These are phyloP conservation scores for Campoletis raptor DNA, from an alignment of 2,888 invertebrate species.

Conservation along the genomic window DNA sequence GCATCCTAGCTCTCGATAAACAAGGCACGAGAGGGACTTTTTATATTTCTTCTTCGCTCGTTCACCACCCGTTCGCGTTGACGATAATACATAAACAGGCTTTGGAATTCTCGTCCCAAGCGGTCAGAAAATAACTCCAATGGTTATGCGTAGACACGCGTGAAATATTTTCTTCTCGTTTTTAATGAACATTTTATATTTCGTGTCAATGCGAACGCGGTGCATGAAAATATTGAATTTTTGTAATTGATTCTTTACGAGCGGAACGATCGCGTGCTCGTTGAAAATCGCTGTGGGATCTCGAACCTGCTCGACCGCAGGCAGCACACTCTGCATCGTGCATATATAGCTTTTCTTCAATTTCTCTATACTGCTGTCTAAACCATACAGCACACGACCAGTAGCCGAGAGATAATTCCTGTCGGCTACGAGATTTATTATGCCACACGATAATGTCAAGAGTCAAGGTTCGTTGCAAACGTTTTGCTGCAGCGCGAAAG, in stretches of 20 bases:
- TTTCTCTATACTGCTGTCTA: neutral
- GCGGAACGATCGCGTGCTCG: neutral
- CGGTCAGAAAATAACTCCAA: neutral
- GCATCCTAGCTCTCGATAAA: constrained; percentile 54
- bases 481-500: constrained; percentile 19
- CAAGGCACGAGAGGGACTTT: constrained; percentile 52
- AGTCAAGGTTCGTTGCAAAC: constrained; percentile 23
- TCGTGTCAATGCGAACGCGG: neutral
- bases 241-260: neutral
- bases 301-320: neutral
- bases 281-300: neutral
- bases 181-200: neutral
- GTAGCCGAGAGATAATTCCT: neutral
- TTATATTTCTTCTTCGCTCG: constrained; percentile 50
- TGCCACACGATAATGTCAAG: constrained; percentile 17
- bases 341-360: neutral
- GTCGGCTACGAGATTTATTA: constrained; percentile 11
- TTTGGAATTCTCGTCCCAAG: neutral
- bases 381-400: neutral
- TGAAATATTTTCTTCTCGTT: neutral
- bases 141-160: neutral
- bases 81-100: constrained; percentile 6
- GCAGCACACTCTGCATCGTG: neutral
- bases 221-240: neutral
- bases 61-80: constrained; percentile 41